Conservation (phyloP, 2,888 invertebrate species). For the Anthophora plumipes region DNA sequence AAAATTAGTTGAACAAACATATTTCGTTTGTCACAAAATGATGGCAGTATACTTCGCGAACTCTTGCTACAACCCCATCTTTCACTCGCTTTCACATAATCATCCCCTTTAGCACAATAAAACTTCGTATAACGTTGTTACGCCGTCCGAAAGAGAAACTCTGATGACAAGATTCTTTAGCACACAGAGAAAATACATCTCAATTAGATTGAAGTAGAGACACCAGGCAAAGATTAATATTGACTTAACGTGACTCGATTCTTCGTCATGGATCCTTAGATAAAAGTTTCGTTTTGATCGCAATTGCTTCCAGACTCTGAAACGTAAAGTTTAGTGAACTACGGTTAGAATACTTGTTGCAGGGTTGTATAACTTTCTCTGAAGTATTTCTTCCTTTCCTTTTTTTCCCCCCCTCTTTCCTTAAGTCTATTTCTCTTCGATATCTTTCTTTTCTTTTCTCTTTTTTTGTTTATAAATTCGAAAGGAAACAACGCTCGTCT, state of each 20-base stretch:
- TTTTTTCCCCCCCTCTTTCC: no score
- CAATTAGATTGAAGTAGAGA: background rate
- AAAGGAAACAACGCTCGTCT: constrained; percentile 15
- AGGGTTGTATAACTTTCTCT: constrained; percentile 10
- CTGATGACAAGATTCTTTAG: no score
- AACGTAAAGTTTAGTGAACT: constrained; percentile 4
- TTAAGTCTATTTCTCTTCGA: background rate
- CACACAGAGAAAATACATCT: background rate
- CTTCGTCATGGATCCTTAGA: constrained; percentile 11
- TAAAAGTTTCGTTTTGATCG: constrained; percentile 13
- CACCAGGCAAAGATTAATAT: constrained; percentile 33
- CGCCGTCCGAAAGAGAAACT: background rate
- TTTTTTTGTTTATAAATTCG: background rate
- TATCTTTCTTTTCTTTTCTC: background rate
- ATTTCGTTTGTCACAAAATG: background rate
- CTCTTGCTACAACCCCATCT: no score
- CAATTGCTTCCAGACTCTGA: constrained; percentile 1
- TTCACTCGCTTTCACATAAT: background rate
- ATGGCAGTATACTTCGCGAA: background rate
- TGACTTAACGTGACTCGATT: constrained; percentile 22
- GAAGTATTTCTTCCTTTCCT: background rate
- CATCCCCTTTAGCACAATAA: background rate
- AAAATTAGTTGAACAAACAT: background rate
- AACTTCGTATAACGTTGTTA: background rate
- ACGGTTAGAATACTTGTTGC: constrained; percentile 29